Conservation (phyloP, 1,140 invertebrate genomes). For the Drosophila malerkotliana region DNA sequence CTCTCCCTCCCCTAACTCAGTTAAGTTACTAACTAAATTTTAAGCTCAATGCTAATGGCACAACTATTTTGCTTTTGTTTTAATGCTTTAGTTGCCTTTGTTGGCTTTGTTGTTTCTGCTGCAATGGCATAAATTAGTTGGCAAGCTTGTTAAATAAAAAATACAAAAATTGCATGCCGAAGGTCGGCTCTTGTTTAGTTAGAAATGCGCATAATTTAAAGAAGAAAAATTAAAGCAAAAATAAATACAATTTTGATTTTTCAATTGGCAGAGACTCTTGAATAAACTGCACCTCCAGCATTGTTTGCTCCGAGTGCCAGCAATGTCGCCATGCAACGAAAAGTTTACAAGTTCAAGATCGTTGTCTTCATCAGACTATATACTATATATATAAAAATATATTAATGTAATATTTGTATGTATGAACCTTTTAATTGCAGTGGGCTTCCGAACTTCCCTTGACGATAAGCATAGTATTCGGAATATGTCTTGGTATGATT, state of each 20-base stretch:
- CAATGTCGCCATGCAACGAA: conserved; percentile 65
- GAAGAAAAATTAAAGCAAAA: conserved; percentile 27
- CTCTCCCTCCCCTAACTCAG: background rate
- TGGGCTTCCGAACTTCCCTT: conserved; percentile 35
- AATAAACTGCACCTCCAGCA: conserved; percentile 45
- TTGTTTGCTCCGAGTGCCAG: conserved; percentile 27
- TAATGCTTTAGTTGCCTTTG: conserved; percentile 45
- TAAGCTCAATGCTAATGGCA: background rate
- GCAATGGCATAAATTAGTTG: conserved; percentile 58
- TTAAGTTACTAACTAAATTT: conserved; percentile 1
- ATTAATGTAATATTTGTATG: background rate
- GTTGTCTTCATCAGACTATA: conserved; percentile 17
- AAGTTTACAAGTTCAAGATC: conserved; percentile 79
- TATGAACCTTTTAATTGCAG: conserved; percentile 9
- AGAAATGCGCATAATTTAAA: conserved; percentile 76
- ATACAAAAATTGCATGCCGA: conserved; percentile 40
- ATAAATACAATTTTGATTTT: conserved; percentile 65
- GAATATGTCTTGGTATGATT: conserved; percentile 13
- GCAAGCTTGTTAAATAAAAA: conserved; percentile 39
- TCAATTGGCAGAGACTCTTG: conserved; percentile 51
- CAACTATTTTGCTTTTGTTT: conserved; percentile 27
- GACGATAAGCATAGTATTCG: conserved; percentile 53
- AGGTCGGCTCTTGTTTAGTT: conserved; percentile 54
- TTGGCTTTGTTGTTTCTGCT: background rate
- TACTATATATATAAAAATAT: background rate